A percentile compares a stretch with the other conserved stretches of the same genome.
Conservation (phyloP, 2,888 invertebrate species). For the Drosophila longiperda region DNA sequence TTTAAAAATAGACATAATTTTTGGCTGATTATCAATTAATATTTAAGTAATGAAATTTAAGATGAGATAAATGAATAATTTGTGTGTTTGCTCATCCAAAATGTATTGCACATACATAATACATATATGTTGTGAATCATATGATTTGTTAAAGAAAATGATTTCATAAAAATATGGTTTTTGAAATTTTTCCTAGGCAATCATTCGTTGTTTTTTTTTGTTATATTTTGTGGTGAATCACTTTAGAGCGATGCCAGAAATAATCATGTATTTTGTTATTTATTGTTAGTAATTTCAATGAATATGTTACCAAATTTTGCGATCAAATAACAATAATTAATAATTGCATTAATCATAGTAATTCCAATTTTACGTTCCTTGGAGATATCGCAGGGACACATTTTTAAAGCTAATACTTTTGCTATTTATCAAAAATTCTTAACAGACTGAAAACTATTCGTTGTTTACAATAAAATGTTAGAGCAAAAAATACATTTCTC, state of each 20-base stretch:
- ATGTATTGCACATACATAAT: slow-evolving; percentile 1
- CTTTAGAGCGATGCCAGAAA: not conserved
- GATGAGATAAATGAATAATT: slow-evolving; percentile 51
- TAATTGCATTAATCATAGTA: not conserved
- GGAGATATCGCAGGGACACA: not conserved
- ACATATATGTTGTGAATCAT: slow-evolving; percentile 39
- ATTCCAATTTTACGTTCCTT: not conserved
- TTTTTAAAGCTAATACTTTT: not conserved
- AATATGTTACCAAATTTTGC: not conserved
- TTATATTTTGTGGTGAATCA: slow-evolving; percentile 3
- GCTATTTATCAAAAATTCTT: not conserved
- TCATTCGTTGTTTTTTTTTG: not conserved
- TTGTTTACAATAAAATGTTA: not conserved
- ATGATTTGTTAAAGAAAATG: not conserved
- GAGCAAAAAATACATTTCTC: not conserved
- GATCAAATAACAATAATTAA: not conserved
- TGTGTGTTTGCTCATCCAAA: slow-evolving; percentile 3
- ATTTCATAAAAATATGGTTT: not conserved
- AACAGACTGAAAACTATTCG: not conserved
- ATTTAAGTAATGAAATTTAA: slow-evolving; percentile 68
- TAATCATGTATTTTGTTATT: no score
- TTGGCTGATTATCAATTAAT: slow-evolving; percentile 65
- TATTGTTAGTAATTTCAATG: no score
- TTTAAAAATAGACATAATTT: slow-evolving; percentile 57
- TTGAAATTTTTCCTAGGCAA: not conserved